phyloP scores from a whole-genome alignment of 2,797 vertebrate species.

The Pagetopsis macropterus region DNA sequence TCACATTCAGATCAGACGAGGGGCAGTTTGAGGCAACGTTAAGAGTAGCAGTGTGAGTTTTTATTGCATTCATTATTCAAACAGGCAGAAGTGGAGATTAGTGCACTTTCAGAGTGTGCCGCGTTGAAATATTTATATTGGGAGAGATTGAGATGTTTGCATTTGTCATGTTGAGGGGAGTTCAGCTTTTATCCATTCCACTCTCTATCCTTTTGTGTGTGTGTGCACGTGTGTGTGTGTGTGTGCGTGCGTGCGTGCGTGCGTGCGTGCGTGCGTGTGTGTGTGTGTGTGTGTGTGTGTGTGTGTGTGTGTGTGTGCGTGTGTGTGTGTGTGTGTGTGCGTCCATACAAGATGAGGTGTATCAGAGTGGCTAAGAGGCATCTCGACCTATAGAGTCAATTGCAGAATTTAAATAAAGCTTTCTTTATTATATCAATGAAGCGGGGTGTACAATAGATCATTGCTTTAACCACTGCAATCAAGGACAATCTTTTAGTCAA shows the following conservation, averaged over 20 bases:
- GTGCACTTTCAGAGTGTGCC: conserved; percentile 53
- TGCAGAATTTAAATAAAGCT: neutral
- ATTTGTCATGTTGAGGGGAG: conserved; percentile 44
- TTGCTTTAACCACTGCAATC: neutral
- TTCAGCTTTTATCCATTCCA: conserved; percentile 32
- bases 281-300: conserved; percentile 3
- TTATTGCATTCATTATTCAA: conserved; percentile 76
- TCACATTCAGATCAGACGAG: conserved; percentile 43
- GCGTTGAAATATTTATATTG: conserved; percentile 72
- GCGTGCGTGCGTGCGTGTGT: neutral
- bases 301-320: neutral
- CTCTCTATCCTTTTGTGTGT: neutral
- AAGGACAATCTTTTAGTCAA: conserved; percentile 5
- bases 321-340: neutral
- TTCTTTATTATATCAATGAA: neutral
- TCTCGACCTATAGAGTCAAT: neutral
- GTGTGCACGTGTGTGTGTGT: neutral
- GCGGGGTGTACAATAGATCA: neutral
- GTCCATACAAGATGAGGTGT: neutral
- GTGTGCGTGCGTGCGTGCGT: neutral
- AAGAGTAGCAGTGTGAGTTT: conserved; percentile 64
- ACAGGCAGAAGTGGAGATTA: conserved; percentile 67
- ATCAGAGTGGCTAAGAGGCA: neutral
- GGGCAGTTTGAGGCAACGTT: conserved; percentile 53
- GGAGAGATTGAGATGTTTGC: conserved; percentile 64